Conservation (phyloP, 2,888 invertebrate genomes). For the Heliconius ismenius region DNA sequence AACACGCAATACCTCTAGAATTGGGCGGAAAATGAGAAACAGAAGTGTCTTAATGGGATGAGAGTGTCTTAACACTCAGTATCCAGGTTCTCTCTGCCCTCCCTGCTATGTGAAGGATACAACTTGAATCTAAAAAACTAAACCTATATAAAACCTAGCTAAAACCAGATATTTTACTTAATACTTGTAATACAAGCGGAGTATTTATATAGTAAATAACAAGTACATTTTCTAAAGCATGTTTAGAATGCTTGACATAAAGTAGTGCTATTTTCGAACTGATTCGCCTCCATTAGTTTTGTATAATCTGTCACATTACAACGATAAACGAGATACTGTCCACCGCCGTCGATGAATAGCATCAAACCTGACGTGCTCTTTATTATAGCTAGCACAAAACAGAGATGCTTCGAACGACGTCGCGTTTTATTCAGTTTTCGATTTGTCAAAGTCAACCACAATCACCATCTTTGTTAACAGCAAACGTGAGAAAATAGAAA, state of each 20-base stretch:
- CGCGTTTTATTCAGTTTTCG: conserved; percentile 61
- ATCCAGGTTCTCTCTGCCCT: no score
- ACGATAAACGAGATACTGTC: conserved; percentile 41
- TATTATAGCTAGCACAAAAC: conserved; percentile 39
- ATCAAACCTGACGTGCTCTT: conserved; percentile 34
- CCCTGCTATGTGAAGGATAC: no score
- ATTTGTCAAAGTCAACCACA: conserved; percentile 73
- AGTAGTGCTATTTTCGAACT: conserved; percentile 27
- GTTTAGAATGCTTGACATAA: conserved; percentile 16
- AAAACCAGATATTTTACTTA: not conserved
- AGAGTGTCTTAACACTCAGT: no score
- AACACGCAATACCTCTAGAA: no score
- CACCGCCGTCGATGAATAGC: conserved; percentile 38
- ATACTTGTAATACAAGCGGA: not conserved
- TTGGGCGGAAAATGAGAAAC: no score
- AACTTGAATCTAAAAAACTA: no score
- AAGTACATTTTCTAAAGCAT: conserved; percentile 9
- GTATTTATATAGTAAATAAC: not conserved
- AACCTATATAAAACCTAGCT: not conserved
- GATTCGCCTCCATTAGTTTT: conserved; percentile 32
- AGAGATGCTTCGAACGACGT: conserved; percentile 50
- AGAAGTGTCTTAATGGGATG: no score
- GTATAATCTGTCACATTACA: conserved; percentile 40
- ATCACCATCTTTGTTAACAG: conserved; percentile 60
- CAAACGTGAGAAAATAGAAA: conserved; percentile 39